Evolutionary conservation across 2,888 invertebrate genomes (phyloP).

Genomic region (Phaonia tiefii): DNA sequence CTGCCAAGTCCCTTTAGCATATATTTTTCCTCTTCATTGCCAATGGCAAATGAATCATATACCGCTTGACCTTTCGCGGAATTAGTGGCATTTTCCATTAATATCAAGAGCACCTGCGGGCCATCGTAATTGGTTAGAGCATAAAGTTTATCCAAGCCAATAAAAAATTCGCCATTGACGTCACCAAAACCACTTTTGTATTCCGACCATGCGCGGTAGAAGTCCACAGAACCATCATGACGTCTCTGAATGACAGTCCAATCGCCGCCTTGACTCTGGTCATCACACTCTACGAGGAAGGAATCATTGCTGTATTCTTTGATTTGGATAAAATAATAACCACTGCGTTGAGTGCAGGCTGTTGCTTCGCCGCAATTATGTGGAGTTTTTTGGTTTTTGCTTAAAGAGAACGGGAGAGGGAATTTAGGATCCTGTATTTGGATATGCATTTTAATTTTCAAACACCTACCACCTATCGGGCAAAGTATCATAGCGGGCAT

Average conservation of each 20-base stretch:
- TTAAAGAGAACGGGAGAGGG: neutral
- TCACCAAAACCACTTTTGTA: constrained; percentile 87
- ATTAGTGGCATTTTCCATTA: constrained; percentile 83
- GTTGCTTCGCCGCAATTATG: constrained; percentile 10
- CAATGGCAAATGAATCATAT: constrained; percentile 36
- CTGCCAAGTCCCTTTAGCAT: constrained; percentile 12
- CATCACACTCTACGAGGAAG: constrained; percentile 43
- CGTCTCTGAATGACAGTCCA: constrained; percentile 87
- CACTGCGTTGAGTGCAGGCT: constrained; percentile 34
- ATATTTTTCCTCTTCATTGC: constrained; percentile 10
- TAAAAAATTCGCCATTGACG: constrained; percentile 85
- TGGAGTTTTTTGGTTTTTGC: neutral
- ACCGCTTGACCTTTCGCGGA: constrained; percentile 78
- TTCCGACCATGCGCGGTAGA: constrained; percentile 84
- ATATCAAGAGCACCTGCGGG: constrained; percentile 82
- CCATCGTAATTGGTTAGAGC: constrained; percentile 77
- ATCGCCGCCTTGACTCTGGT: constrained; percentile 31
- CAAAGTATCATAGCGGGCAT: neutral
- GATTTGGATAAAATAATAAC: constrained; percentile 32
- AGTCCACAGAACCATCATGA: constrained; percentile 84
- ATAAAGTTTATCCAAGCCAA: constrained; percentile 85
- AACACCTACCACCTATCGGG: constrained; percentile 12
- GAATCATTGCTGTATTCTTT: constrained; percentile 18
- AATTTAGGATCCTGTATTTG: too few species aligned
- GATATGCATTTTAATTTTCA: too few species aligned